phyloP scores from a whole-genome alignment of 2,888 invertebrate species.

The Dynastes maya region DNA sequence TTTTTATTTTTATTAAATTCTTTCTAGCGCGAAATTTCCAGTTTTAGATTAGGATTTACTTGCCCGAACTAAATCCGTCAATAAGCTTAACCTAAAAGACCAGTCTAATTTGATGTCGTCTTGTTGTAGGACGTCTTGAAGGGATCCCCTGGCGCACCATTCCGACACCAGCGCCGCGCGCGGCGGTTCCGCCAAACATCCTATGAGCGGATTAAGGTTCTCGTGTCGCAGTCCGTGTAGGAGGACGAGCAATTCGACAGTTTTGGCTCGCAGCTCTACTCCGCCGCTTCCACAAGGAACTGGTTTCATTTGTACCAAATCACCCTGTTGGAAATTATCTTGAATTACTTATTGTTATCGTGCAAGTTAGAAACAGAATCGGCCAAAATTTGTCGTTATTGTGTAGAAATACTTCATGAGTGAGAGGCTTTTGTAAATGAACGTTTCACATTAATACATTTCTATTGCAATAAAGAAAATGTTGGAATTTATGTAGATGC shows the following conservation, averaged over 20 bases:
- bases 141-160: conserved; percentile 89
- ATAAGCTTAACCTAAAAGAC: conserved; percentile 93
- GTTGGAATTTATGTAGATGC: no score
- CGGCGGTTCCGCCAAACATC: conserved; percentile 85
- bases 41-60: conserved; percentile 60
- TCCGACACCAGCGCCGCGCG: conserved; percentile 89
- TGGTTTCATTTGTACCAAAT: conserved; percentile 90
- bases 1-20: conserved; percentile 20
- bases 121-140: conserved; percentile 90
- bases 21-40: conserved; percentile 6
- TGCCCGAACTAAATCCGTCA: conserved; percentile 92
- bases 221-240: conserved; percentile 92
- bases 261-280: conserved; percentile 86
- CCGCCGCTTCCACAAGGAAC: conserved; percentile 72
- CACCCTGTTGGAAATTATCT: conserved; percentile 77
- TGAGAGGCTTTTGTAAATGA: background rate
- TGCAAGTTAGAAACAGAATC: background rate
- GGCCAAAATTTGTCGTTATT: background rate
- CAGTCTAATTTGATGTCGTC: conserved; percentile 95
- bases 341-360: conserved; percentile 35
- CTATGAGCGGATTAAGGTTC: conserved; percentile 91
- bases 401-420: background rate
- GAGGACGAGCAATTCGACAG: conserved; percentile 84
- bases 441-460: no score
- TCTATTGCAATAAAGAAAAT: no score